Evolutionary conservation across 2,797 vertebrate species (phyloP).

Genomic region (Lophotriccus pileatus): DNA sequence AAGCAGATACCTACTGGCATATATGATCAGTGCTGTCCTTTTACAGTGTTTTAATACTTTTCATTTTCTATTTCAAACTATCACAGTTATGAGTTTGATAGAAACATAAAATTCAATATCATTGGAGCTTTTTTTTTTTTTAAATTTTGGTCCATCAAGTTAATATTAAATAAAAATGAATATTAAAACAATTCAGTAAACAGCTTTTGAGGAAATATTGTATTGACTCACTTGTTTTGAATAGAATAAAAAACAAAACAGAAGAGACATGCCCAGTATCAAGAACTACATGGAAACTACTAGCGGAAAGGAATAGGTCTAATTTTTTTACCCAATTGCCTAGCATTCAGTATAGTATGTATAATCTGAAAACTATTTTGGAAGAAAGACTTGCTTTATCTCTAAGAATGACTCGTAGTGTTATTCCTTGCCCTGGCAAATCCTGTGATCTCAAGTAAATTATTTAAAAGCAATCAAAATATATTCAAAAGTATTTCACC

Average conservation of each 20-base stretch:
- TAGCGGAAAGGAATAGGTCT: neutral
- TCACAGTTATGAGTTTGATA: neutral
- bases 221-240: neutral
- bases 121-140: neutral
- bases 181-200: neutral
- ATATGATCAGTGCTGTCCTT: neutral
- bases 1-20: neutral
- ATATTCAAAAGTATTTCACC: neutral
- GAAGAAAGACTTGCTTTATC: neutral
- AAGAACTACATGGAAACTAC: neutral
- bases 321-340: neutral
- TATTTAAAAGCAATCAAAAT: neutral
- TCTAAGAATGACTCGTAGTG: neutral
- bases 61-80: neutral
- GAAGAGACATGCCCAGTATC: neutral
- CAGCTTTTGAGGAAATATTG: neutral
- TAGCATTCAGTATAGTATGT: neutral
- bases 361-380: neutral
- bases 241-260: neutral
- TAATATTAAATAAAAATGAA: slow-evolving; percentile 13
- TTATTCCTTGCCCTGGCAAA: neutral
- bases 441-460: neutral
- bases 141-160: neutral
- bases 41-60: neutral
- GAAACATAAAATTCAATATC: neutral